Base-by-base conservation (phyloP, 2,113 vertebrate genomes). In the Eolophus roseicapilla region DNA sequence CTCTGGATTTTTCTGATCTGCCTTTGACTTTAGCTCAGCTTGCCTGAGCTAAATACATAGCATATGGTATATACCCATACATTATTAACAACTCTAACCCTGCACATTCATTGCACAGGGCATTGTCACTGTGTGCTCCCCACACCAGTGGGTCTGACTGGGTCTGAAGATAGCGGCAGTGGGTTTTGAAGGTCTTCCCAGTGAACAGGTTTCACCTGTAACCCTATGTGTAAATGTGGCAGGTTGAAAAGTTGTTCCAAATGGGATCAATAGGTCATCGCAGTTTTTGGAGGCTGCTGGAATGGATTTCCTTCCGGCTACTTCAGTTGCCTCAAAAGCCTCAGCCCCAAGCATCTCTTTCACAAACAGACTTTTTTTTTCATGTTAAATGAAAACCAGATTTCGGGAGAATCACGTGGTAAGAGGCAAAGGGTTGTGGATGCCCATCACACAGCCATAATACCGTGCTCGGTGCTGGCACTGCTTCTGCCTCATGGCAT, bases 81-180 rank as follows among this genome's bases (percentile, higher is more conserved):
- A 63, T 95, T 89, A 89, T 87, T 94, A 73, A 94, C 52, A 76
- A 19, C 20, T 85, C 47, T 69, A 91, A 77, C 62, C 67, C 78
- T 53, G 49, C n/a, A 69, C 75, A 46, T 88, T 86, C 68, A 41
- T 70, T 52, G 77, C 46, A 46, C 23, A 23, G 69, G 41, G 62
- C 17, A n/a, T 84, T 86, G 92, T 52, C 57, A 41, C 9, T 33
- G 7, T 29, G 17, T 75, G 10, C 23, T 67, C 44, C 50, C 28
- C 21, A 68, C 70, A 85, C 13, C 17, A 33, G 31, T 37, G 69
- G 37, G 65, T 35, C 29, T 78, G 31, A 31, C 49, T 76, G 68
- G 9, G 6, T 18, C 53, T 60, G 49, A 71, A 76, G 39, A 60
- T 28, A 71, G 16, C 3, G 10, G 43, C 10, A 70, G 53, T 3